These are phyloP conservation scores for Calliphora vomitoria DNA, from an alignment of 2,888 invertebrate genomes.

Conservation along the genomic window DNA sequence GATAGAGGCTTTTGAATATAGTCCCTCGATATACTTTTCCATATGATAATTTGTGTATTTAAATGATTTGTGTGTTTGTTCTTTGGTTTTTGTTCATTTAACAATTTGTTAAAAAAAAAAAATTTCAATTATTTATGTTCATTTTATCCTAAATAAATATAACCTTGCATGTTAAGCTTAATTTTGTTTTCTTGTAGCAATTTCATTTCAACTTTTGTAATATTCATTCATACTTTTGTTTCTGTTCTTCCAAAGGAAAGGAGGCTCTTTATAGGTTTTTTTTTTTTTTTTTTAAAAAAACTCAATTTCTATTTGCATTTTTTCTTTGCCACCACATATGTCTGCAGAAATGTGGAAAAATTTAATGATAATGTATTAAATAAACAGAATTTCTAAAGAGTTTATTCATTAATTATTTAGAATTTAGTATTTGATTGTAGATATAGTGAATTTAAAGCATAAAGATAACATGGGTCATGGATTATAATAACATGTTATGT, in stretches of 20 bases:
- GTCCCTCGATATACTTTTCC: not conserved
- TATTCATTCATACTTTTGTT: constrained; percentile 17
- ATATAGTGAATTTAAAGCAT: too few relatives aligned
- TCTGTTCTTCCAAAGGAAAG: constrained; percentile 12
- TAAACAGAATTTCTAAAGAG: constrained; percentile 20
- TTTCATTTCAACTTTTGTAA: not conserved
- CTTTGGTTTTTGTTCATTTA: not conserved
- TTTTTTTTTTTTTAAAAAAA: constrained; percentile 16
- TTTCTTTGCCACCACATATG: constrained; percentile 48
- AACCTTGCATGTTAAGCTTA: constrained; percentile 60
- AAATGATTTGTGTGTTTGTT: not conserved
- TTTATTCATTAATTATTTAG: constrained; percentile 3
- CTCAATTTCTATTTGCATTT: constrained; percentile 61
- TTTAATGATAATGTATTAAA: not conserved
- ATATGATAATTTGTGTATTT: not conserved
- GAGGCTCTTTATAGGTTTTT: constrained; percentile 13
- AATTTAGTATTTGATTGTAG: not conserved
- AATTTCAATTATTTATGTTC: constrained; percentile 10
- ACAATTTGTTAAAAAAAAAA: constrained; percentile 11
- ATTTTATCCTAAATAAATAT: constrained; percentile 36
- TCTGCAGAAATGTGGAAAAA: not conserved
- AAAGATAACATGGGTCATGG: too few relatives aligned
- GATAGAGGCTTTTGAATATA: too few relatives aligned
- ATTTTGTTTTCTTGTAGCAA: constrained; percentile 41
- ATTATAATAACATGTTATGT: too few relatives aligned